Percentiles rank a stretch among this genome's conserved stretches.
phyloP scores from a whole-genome alignment of 1,140 invertebrate genomes.

The Meloidogyne floridensis region DNA sequence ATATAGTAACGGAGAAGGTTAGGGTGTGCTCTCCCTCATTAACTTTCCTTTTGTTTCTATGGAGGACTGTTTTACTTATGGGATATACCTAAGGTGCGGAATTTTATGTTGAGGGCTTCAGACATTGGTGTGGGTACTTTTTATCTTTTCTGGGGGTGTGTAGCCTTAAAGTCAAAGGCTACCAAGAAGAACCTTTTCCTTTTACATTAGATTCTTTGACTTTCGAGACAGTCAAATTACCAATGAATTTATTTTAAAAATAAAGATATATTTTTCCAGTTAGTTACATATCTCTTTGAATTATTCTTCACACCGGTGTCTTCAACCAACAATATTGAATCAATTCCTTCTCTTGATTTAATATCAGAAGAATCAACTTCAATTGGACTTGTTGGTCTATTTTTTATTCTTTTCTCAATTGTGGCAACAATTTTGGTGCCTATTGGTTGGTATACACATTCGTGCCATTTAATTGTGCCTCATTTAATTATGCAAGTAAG shows the following conservation, averaged over 20 bases:
- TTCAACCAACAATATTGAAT: neutral
- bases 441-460: neutral
- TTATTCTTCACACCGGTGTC: conserved; percentile 1
- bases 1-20: too few species aligned
- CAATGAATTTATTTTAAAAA: neutral
- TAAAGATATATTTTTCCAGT: neutral
- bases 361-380: neutral
- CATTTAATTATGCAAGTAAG: neutral
- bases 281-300: neutral
- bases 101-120: too few species aligned
- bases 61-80: too few species aligned
- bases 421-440: neutral
- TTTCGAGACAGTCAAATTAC: too few species aligned
- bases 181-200: too few species aligned
- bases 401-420: neutral
- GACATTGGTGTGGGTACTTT: too few species aligned
- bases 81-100: too few species aligned
- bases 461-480: neutral
- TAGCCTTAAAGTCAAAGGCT: too few species aligned
- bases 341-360: neutral
- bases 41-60: too few species aligned
- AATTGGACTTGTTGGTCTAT: neutral
- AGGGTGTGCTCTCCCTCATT: too few species aligned
- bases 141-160: too few species aligned
- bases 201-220: too few species aligned